These are phyloP conservation scores for Passer montanus DNA, from an alignment of 2,113 vertebrate species.

Conservation along the genomic window DNA sequence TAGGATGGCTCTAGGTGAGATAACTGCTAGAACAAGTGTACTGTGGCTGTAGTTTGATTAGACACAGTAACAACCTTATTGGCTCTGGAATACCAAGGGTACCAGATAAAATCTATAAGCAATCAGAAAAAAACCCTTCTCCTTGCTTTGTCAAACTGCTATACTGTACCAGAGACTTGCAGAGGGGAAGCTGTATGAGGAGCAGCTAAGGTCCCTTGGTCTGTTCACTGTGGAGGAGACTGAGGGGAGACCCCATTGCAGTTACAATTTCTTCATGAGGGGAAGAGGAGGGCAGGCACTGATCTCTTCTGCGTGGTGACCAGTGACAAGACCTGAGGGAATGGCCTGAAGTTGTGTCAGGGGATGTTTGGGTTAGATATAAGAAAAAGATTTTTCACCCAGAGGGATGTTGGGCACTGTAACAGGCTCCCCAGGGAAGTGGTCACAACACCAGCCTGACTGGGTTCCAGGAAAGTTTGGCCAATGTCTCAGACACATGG, in stretches of 20 bases:
- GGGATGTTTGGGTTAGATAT: neutral
- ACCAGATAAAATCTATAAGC: neutral
- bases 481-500: neutral
- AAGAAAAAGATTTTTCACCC: rapidly evolving
- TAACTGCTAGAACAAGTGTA: neutral
- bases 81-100: neutral
- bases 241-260: neutral
- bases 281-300: too few relatives aligned
- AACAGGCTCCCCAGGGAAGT: neutral
- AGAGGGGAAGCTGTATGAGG: neutral
- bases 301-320: neutral
- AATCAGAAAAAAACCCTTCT: neutral
- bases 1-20: neutral
- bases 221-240: neutral
- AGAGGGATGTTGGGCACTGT: rapidly evolving
- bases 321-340: neutral
- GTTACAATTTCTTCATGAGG: rapidly evolving
- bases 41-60: neutral
- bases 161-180: rapidly evolving
- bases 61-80: neutral
- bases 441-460: neutral
- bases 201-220: neutral
- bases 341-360: neutral
- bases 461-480: neutral
- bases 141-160: neutral